Conservation (phyloP, 2,113 vertebrate genomes). For the Rhinoptilus africanus region DNA sequence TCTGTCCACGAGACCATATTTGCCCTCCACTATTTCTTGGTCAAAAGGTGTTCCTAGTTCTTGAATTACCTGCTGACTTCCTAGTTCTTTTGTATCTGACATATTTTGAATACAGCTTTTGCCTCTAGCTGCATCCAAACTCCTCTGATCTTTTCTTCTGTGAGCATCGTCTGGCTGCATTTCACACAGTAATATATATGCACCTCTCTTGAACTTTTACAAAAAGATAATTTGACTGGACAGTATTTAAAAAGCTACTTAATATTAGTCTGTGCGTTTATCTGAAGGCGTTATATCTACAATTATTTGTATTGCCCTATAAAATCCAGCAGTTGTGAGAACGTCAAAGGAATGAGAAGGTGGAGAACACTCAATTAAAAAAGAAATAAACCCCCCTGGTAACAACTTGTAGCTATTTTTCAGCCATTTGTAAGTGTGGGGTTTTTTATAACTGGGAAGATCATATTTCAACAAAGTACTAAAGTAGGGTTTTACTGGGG, state of each 20-base stretch:
- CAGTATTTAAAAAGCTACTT: not conserved
- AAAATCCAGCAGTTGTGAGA: not conserved
- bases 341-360: not conserved
- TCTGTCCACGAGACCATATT: not conserved
- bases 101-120: not conserved
- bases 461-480: not conserved
- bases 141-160: not conserved
- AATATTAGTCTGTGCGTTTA: not conserved
- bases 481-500: not conserved
- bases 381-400: accelerated
- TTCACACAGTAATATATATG: not conserved
- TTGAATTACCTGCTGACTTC: not conserved
- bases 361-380: not conserved
- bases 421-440: not conserved
- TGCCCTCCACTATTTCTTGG: not conserved
- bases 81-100: not conserved
- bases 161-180: not conserved
- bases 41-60: not conserved
- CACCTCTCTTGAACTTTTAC: not conserved
- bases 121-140: not conserved
- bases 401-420: not conserved
- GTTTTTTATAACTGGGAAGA: not conserved
- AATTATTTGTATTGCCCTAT: not conserved
- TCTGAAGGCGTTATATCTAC: not conserved
- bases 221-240: not conserved